Conservation (phyloP, 2,113 vertebrate species). For the Misgurnus mizolepis region DNA sequence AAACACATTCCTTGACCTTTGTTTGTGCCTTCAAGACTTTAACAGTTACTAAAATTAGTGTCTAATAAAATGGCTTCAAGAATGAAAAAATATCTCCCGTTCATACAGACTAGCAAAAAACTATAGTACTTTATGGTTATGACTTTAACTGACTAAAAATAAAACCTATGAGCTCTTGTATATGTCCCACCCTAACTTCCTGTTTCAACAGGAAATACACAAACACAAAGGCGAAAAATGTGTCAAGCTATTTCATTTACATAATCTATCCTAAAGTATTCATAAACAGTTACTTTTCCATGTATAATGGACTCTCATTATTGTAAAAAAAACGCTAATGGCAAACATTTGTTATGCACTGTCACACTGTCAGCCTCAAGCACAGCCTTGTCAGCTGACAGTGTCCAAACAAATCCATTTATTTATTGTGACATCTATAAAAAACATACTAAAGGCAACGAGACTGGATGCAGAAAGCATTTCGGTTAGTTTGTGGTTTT, state of each 20-base stretch:
- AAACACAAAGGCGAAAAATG: no score
- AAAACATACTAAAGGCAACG: neutral
- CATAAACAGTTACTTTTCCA: constrained; percentile 59
- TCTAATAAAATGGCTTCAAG: no score
- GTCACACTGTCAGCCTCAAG: constrained; percentile 59
- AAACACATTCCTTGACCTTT: neutral
- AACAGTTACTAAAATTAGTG: no score
- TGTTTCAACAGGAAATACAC: no score
- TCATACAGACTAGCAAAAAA: neutral
- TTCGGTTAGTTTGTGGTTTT: constrained; percentile 4
- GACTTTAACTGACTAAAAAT: no score
- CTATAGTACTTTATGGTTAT: no score
- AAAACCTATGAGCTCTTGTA: no score
- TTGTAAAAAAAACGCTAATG: constrained; percentile 55
- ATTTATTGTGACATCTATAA: constrained; percentile 10
- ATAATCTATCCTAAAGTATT: constrained; percentile 22
- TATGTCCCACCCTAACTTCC: no score
- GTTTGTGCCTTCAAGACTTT: neutral
- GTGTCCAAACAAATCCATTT: constrained; percentile 41
- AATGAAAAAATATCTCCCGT: no score
- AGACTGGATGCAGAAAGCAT: neutral
- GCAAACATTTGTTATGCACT: constrained; percentile 50
- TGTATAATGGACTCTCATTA: constrained; percentile 45
- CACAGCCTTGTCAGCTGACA: constrained; percentile 34
- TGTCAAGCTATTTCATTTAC: no score